Evolutionary conservation across 2,113 vertebrate species (phyloP), one percentile per base, ranked within the genome.

Genomic region (Talpa occidentalis): DNA sequence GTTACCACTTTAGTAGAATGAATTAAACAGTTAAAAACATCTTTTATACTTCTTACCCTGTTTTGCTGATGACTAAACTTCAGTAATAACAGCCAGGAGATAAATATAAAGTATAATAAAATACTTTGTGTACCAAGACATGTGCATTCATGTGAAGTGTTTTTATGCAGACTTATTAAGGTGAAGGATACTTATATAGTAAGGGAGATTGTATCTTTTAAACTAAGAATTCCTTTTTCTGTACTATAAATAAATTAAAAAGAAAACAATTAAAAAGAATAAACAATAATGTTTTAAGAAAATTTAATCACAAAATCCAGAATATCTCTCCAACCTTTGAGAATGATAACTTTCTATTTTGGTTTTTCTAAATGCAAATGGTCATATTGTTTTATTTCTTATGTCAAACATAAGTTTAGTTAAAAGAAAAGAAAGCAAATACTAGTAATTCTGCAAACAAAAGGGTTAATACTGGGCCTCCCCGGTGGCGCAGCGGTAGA

Each of bases 21-120:
- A 93, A 60, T 91, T 42, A 93, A 81, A 24, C 54, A 94, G 17
- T 73, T 92, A 74, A 79, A 74, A 64, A 94, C 3, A 40, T 32
- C 80, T 94, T 88, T 94, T 78, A 6, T 77, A 81, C 86, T 81
- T 35, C 35, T 86, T 84, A 35, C 32, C 81, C 10, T 70, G 60
- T 81, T 88, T 90, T 44, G 92, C 42, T 88, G 88, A 85, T 79
- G 88, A 95, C 35, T 84, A 80, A 88, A 72, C 2, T 42, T 81
- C 24, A 77, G 1, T 95, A 81, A 64, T 76, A 69, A 26, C 10
- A 84, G 9, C 60, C 32, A 91, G 10, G 28, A 90, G 35, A 78
- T 92, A 85, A 91, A 73, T 91, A 30, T 85, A 52, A 87, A 94
- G 30, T 35, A 28, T 78, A 81, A 78, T 77, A 77, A 78, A 84